Percentiles rank a stretch among this genome's conserved stretches.
Conservation (phyloP, 2,888 invertebrate species). For the Nebria salina region DNA sequence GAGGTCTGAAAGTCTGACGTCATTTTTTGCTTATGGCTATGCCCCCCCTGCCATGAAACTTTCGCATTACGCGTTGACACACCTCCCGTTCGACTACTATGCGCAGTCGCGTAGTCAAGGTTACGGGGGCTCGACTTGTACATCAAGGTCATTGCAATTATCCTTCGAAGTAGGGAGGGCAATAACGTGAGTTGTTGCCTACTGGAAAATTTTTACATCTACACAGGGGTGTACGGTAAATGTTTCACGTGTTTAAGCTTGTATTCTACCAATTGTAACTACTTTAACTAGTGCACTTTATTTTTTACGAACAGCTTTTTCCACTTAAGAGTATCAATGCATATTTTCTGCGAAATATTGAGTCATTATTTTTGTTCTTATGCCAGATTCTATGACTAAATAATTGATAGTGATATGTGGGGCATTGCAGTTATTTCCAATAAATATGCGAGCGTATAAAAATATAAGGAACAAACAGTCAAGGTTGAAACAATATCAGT, state of each 20-base stretch:
- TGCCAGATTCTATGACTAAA: neutral
- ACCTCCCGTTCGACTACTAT: conserved; percentile 9
- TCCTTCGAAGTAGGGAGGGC: neutral
- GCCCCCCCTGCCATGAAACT: neutral
- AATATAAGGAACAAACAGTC: neutral
- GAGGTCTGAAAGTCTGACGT: conserved; percentile 7
- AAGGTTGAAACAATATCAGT: neutral
- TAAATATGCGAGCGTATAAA: neutral
- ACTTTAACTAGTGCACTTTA: neutral
- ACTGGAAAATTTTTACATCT: neutral
- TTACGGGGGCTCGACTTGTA: conserved; percentile 40
- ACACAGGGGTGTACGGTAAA: neutral
- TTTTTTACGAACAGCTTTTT: too few species aligned
- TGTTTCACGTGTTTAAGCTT: neutral
- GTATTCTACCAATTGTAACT: neutral
- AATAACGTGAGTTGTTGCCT: neutral
- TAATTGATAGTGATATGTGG: neutral
- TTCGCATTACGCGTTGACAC: conserved; percentile 27
- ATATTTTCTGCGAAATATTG: too few species aligned
- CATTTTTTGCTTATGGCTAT: conserved; percentile 2
- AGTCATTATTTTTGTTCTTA: neutral
- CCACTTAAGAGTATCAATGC: too few species aligned
- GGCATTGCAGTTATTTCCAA: neutral
- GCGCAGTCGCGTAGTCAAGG: conserved; percentile 22
- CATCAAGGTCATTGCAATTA: neutral